phyloP scores from a whole-genome alignment of 2,888 invertebrate species.

The Isotomurus palustris region DNA sequence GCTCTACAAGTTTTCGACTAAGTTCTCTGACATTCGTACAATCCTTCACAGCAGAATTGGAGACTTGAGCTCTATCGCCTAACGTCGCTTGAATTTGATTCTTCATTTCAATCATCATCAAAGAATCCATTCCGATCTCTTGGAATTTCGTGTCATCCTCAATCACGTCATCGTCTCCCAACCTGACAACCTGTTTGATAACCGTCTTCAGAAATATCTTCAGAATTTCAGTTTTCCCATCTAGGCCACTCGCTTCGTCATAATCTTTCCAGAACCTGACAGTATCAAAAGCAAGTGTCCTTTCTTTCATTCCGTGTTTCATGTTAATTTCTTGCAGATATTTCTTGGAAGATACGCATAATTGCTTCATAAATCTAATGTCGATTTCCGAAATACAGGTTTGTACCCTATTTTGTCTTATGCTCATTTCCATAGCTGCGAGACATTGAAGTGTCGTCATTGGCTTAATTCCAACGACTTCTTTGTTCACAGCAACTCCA shows the following conservation, averaged over 20 bases:
- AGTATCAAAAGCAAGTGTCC: too few species aligned
- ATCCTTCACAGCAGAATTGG: constrained; percentile 19
- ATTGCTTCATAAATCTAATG: constrained; percentile 13
- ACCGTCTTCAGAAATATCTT: too few species aligned
- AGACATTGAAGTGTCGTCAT: constrained; percentile 25
- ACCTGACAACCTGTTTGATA: constrained; percentile 15
- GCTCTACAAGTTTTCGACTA: not conserved
- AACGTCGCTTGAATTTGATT: constrained; percentile 21
- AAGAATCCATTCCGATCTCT: constrained; percentile 24
- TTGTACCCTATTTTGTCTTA: constrained; percentile 12
- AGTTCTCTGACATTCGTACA: constrained; percentile 17
- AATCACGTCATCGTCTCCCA: constrained; percentile 18
- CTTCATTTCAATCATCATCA: constrained; percentile 32
- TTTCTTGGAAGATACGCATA: constrained; percentile 2
- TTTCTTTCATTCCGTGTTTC: too few species aligned
- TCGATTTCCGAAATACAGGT: constrained; percentile 17
- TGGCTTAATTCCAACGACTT: constrained; percentile 19
- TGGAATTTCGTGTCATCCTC: constrained; percentile 24
- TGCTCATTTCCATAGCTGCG: constrained; percentile 14
- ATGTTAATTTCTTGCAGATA: constrained; percentile 6
- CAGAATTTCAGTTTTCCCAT: too few species aligned
- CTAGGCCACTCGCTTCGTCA: too few species aligned
- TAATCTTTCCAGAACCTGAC: too few species aligned
- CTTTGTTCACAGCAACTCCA: constrained; percentile 18
- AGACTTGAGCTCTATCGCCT: constrained; percentile 14